Percentiles rank a stretch among this genome's conserved stretches.
Evolutionary conservation across 2,888 invertebrate species (phyloP).

Genomic region (Pachycephus smyrnensis): DNA sequence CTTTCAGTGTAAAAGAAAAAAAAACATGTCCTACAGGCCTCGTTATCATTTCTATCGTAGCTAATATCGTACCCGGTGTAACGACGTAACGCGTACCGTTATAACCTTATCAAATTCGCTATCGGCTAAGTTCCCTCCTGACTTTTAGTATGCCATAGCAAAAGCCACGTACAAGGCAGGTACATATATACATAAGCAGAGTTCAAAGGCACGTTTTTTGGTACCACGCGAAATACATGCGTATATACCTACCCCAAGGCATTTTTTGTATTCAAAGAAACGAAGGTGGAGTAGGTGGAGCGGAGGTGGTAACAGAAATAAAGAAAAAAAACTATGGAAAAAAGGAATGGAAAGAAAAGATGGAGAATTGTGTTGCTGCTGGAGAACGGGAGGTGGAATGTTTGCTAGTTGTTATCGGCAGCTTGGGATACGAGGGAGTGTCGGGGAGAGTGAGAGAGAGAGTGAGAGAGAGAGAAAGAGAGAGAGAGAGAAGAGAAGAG

Average conservation of each 20-base stretch:
- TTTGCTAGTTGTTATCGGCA: constrained; percentile 41
- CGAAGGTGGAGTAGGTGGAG: background rate
- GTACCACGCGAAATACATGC: background rate
- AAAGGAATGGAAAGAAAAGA: constrained; percentile 24
- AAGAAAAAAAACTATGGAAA: background rate
- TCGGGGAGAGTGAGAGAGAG: constrained; percentile 18
- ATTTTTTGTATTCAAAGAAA: background rate
- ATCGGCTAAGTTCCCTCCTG: background rate
- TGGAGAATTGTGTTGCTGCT: constrained; percentile 3
- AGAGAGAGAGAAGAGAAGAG: constrained; percentile 1
- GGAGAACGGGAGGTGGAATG: constrained; percentile 22
- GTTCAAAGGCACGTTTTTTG: background rate
- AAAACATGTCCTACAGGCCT: background rate
- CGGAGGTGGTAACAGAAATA: background rate
- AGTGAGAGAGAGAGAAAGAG: constrained; percentile 9
- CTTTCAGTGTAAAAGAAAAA: background rate
- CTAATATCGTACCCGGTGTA: background rate
- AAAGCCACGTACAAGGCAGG: background rate
- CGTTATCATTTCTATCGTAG: background rate
- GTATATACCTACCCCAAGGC: background rate
- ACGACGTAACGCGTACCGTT: background rate
- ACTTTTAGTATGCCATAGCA: background rate
- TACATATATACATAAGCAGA: background rate
- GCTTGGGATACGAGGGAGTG: constrained; percentile 25
- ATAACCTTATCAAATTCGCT: background rate